Base-by-base conservation (phyloP, 2,113 vertebrate species). In the Calonectris borealis region DNA sequence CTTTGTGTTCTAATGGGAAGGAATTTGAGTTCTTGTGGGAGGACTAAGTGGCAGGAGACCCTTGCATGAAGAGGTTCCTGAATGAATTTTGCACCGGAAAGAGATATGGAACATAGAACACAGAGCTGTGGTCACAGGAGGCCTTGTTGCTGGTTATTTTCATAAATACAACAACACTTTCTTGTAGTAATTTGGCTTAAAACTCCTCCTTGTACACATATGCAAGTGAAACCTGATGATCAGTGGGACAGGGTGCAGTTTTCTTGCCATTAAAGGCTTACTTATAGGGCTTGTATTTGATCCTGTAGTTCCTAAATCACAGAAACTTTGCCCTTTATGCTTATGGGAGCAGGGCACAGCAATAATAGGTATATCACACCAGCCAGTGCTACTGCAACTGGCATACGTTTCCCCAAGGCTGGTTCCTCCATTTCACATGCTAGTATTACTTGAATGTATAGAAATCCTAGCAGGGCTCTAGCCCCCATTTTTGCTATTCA, bases 401-500 rank as follows among this genome's bases (percentile, higher is more conserved):
- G 17, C 11, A 1, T 2, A 2, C 5, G 6, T 52, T 62, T 58
- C 60, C 32, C 32, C 29, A 46, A 9, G 10, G 21, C 65, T 66
- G 34, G 9, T 36, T 49, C 15, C 27, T 81, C 15, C 8, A 0
- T 42, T 76, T 68, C 38, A 17, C 9, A 4, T 22, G 7, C 9
- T 31, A 12, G 5, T 42, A 16, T 42, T 32, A n/a, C 27, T 40
- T 44, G 55, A 19, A 4, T 8, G n/a, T 27, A 1, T 11, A 55
- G 26, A 68, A 25, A 38, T 62, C 38, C 31, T 18, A 38, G 48
- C 55, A 48, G 70, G 31, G 44, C 3, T 70, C 32, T 61, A 58
- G 44, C 19, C 10, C 11, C 32, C 0, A 0, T 27, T 44, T 64
- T 40, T 75, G 34, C 62, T 70, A 1, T 24, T 85, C 2, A 6